Conservation (phyloP, 1,140 invertebrate genomes). For the Meloidogyne exigua region DNA sequence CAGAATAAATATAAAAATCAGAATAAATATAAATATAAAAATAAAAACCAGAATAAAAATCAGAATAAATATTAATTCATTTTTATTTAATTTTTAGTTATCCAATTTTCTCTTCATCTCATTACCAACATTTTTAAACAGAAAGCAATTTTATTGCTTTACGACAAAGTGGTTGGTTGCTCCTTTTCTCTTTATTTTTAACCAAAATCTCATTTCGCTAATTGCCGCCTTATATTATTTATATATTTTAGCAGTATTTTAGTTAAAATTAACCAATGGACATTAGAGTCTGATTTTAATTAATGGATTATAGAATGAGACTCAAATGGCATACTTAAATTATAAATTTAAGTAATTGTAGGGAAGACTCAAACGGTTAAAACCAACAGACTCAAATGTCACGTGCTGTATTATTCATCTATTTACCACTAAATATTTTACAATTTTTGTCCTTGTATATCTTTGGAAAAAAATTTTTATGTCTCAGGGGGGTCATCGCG, state of each 20-base stretch:
- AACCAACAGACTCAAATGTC: no score
- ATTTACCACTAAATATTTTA: background rate
- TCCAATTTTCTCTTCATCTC: background rate
- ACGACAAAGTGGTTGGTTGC: background rate
- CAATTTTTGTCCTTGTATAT: background rate
- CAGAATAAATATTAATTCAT: background rate
- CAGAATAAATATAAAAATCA: no score
- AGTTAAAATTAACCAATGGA: background rate
- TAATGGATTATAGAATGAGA: no score
- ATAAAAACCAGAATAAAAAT: no score
- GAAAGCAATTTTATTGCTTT: background rate
- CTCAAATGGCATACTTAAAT: no score
- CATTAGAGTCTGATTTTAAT: background rate
- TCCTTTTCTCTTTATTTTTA: background rate
- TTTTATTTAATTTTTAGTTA: background rate
- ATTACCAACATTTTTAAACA: background rate
- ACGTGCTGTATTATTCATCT: no score
- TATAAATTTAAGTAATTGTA: no score
- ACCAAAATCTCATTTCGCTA: background rate
- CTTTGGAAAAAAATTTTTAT: background rate
- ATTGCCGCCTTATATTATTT: background rate
- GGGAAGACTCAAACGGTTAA: no score
- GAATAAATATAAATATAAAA: no score
- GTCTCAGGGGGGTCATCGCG: background rate
- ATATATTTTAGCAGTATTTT: no score